Evolutionary conservation across 2,113 vertebrate species (phyloP), one percentile per base, ranked within the genome.

Genomic region (Columbina picui): DNA sequence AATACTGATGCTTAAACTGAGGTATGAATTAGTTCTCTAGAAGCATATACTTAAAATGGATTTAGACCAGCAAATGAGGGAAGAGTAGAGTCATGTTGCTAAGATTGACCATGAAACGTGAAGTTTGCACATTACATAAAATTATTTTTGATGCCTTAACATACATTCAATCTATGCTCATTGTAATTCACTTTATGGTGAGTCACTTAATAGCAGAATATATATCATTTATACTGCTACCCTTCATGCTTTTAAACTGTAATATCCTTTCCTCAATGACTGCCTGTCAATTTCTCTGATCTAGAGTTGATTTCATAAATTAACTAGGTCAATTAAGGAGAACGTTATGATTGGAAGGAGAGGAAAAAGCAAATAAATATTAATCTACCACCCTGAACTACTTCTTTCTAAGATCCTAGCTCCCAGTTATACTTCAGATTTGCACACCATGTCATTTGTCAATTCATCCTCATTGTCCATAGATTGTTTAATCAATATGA

Each of bases 221-320:
- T 97, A 96, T 96, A 97, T 98, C 71, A 98, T 97, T 98, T 97
- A 96, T 97, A 97, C 77, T 92, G 95, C 94, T 96, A 96, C 96
- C 75, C 84, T 96, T 98, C 93, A 87, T 98, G 97, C 94, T 97
- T 97, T 98, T 96, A 98, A 97, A 97, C 85, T 89, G 80, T 97
- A 97, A 97, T 97, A 97, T 97, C 94, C 93, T 97, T 97, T 98
- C 86, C 52, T 98, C 97, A 96, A 91, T 96, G 97, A 96, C 93
- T 97, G 85, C 96, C 97, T 98, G 97, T 98, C 98, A 98, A 80
- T 98, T 98, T 97, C 93, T 88, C 95, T 97, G 97, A 98, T 98
- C 96, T 97, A 96, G 94, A 97, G 97, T 96, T 98, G 97, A 97
- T 97, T 98, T 97, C 95, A 96, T 98, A 98, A 98, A 98, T 98